Percentiles rank a stretch among this genome's conserved stretches.
phyloP scores from a whole-genome alignment of 1,140 invertebrate species.

The Linepithema humile region DNA sequence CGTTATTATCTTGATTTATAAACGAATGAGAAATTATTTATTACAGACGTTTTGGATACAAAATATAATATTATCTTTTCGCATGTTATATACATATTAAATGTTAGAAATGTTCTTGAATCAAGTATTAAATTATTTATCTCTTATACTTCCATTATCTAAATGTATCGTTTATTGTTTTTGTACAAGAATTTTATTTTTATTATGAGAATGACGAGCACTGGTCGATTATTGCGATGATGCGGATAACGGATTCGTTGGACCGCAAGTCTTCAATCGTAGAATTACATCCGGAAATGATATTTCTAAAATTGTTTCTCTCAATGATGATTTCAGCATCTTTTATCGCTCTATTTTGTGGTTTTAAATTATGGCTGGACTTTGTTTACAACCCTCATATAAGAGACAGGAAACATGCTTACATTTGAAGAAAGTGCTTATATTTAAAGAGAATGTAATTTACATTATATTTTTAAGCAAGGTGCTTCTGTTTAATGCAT shows the following conservation, averaged over 20 bases:
- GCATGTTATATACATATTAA: neutral
- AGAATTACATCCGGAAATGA: slow-evolving; percentile 16
- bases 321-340: slow-evolving; percentile 23
- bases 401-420: neutral
- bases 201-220: neutral
- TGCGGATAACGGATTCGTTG: slow-evolving; percentile 31
- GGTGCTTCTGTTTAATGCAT: too few relatives aligned
- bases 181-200: neutral
- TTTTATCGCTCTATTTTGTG: neutral
- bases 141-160: neutral
- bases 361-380: neutral
- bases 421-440: neutral
- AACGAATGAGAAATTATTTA: neutral
- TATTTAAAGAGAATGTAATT: too few relatives aligned
- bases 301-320: slow-evolving; percentile 22
- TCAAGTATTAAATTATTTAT: neutral
- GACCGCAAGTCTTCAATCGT: slow-evolving; percentile 16
- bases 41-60: neutral
- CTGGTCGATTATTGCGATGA: slow-evolving; percentile 2
- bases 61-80: neutral
- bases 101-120: neutral
- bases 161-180: neutral
- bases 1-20: neutral
- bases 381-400: neutral
- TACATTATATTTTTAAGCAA: too few relatives aligned